phyloP scores from a whole-genome alignment of 2,113 vertebrate species.

The Oryzias woworae region DNA sequence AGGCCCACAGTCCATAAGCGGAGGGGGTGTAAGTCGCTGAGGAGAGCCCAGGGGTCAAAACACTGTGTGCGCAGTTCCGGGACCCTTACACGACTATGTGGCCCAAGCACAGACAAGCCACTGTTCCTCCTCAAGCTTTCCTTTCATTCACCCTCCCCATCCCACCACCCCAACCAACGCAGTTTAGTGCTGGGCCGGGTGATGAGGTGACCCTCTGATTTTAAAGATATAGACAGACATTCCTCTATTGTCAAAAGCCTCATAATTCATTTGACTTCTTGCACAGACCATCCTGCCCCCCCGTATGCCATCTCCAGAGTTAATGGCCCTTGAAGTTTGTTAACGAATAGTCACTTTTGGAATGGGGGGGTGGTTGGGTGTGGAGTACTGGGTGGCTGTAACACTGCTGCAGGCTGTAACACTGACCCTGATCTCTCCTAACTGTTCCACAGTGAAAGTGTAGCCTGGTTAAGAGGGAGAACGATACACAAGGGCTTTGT shows the following conservation, averaged over 20 bases:
- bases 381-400: constrained; percentile 32
- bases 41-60: constrained; percentile 71
- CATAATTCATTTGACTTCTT: constrained; percentile 54
- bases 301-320: constrained; percentile 35
- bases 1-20: constrained; percentile 53
- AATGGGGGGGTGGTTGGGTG: constrained; percentile 24
- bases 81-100: constrained; percentile 53
- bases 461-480: constrained; percentile 53
- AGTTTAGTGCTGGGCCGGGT: constrained; percentile 55
- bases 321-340: constrained; percentile 65
- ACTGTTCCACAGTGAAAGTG: constrained; percentile 51
- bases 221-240: constrained; percentile 78
- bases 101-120: constrained; percentile 65
- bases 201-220: constrained; percentile 72
- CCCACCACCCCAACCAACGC: constrained; percentile 9
- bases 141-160: constrained; percentile 69
- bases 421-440: constrained; percentile 56
- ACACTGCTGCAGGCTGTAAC: constrained; percentile 61
- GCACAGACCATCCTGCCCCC: constrained; percentile 48
- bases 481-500: constrained; percentile 42
- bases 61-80: constrained; percentile 78
- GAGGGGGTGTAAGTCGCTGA: constrained; percentile 59
- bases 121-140: constrained; percentile 74
- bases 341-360: constrained; percentile 55
- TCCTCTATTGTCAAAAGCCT: constrained; percentile 62